A percentile compares a stretch with the other conserved stretches of the same genome.
These are phyloP conservation scores for Ispidina lecontei DNA, from an alignment of 2,797 vertebrate genomes.

Conservation along the genomic window DNA sequence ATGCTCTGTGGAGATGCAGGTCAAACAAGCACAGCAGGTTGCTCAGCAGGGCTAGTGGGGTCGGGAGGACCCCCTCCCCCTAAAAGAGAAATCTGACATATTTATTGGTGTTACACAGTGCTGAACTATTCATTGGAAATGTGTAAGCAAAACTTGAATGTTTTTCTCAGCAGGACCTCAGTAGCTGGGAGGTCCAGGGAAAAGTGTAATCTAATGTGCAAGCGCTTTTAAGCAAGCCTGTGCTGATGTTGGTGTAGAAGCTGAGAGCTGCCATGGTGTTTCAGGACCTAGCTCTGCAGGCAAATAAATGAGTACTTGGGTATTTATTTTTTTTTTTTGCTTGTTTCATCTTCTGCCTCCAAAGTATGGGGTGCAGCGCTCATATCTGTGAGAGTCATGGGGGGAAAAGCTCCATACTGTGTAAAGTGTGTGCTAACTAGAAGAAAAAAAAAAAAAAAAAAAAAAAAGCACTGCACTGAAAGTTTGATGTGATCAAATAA, in stretches of 20 bases:
- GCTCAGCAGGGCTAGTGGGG: accelerated
- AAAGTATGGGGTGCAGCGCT: not conserved
- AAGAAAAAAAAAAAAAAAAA: not conserved
- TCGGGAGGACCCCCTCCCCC: not conserved
- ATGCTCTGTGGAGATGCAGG: accelerated
- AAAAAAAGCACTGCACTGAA: not conserved
- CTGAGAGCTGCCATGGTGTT: not conserved
- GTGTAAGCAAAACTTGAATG: not conserved
- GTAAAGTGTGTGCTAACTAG: not conserved
- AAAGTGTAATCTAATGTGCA: not conserved
- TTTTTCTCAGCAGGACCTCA: not conserved
- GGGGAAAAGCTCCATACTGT: not conserved
- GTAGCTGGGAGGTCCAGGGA: not conserved
- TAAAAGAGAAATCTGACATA: not conserved
- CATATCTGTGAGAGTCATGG: not conserved
- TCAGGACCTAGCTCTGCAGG: not conserved
- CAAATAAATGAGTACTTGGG: not conserved
- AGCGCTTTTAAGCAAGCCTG: not conserved
- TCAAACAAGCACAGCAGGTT: not conserved
- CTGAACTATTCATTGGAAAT: not conserved
- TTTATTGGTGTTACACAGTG: not conserved
- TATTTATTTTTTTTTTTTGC: not conserved
- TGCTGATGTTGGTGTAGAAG: not conserved
- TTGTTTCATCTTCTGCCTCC: not conserved
- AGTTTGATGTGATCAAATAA: constrained; percentile 59